A percentile compares a stretch with the other conserved stretches of the same genome.
Evolutionary conservation across 2,888 invertebrate species (phyloP).

Genomic region (Epinotia ramella): DNA sequence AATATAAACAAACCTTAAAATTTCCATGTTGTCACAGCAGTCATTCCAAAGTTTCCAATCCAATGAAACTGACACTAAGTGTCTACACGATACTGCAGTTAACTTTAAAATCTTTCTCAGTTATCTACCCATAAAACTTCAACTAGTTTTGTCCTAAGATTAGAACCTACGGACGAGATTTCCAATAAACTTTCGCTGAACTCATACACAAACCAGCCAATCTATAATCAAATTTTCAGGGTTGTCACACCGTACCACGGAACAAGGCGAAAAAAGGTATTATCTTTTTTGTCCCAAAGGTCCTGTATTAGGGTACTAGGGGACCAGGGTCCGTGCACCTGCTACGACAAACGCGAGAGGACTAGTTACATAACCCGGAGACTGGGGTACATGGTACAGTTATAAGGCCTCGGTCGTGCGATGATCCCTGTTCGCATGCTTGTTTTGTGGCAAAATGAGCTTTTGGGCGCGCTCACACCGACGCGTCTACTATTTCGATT

Average conservation of each 20-base stretch:
- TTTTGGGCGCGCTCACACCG: slow-evolving; percentile 72
- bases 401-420: slow-evolving; percentile 81
- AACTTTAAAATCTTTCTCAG: neutral
- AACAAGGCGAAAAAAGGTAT: neutral
- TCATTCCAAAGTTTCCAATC: slow-evolving; percentile 13
- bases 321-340: slow-evolving; percentile 58
- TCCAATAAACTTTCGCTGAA: too few species aligned
- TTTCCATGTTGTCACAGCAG: slow-evolving; percentile 35
- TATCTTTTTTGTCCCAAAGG: neutral
- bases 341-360: slow-evolving; percentile 70
- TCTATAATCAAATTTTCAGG: too few species aligned
- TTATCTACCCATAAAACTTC: neutral
- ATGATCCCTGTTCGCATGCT: slow-evolving; percentile 81
- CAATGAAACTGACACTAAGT: neutral
- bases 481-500: slow-evolving; percentile 7
- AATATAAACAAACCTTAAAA: slow-evolving; percentile 37
- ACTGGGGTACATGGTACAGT: slow-evolving; percentile 73
- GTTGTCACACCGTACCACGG: neutral
- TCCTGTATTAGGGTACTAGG: neutral
- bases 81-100: neutral
- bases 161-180: neutral
- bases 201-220: too few species aligned
- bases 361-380: slow-evolving; percentile 82
- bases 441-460: slow-evolving; percentile 81
- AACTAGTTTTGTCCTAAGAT: neutral